Evolutionary conservation across 2,888 invertebrate genomes (phyloP).

Genomic region (Melinaea menophilus): DNA sequence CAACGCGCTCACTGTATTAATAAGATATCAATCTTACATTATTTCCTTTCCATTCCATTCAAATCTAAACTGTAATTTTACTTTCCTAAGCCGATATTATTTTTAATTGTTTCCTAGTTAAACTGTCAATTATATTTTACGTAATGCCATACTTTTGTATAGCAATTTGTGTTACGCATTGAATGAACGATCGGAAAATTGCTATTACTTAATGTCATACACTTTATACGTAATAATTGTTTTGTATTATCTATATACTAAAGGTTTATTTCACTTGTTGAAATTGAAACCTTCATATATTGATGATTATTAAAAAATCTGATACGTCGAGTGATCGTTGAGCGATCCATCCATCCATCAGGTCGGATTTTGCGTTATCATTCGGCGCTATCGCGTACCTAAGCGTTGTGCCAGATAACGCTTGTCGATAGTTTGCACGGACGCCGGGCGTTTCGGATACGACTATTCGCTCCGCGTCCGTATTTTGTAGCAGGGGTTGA

Average conservation of each 20-base stretch:
- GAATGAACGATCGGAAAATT: constrained; percentile 44
- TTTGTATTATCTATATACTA: constrained; percentile 17
- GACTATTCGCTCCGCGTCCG: constrained; percentile 3
- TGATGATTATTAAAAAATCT: no score
- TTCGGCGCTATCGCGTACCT: neutral
- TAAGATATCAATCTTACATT: constrained; percentile 36
- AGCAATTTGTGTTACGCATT: constrained; percentile 29
- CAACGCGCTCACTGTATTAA: constrained; percentile 57
- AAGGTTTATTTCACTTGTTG: no score
- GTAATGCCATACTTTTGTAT: constrained; percentile 14
- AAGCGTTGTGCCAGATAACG: neutral
- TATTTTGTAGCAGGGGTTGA: constrained; percentile 42
- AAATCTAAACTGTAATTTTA: no score
- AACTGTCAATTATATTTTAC: constrained; percentile 1
- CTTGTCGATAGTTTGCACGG: constrained; percentile 8
- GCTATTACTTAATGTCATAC: constrained; percentile 28
- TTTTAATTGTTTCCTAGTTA: no score
- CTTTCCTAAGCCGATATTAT: no score
- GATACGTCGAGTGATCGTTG: no score
- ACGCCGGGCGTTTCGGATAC: constrained; percentile 14
- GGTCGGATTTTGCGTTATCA: neutral
- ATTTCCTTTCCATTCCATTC: constrained; percentile 21
- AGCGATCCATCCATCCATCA: neutral
- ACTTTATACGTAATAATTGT: constrained; percentile 14
- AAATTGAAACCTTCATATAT: no score